phyloP scores from a whole-genome alignment of 2,797 vertebrate species.

The Hypotaenidia philippensis region DNA sequence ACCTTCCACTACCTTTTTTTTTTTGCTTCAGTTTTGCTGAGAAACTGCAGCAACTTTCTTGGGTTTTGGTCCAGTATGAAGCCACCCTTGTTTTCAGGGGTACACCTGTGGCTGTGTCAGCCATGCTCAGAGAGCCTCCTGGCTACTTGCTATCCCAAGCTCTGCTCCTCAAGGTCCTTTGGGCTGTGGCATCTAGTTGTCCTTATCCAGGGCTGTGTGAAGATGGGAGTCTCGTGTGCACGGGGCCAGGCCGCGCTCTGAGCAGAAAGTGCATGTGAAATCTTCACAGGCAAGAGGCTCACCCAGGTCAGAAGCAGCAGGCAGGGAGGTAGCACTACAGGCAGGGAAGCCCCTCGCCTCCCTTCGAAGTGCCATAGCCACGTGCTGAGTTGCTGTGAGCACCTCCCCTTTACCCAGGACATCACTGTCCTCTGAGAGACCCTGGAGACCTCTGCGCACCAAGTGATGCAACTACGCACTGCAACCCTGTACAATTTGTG shows the following conservation, averaged over 20 bases:
- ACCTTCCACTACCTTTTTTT: not conserved
- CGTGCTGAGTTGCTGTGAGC: not conserved
- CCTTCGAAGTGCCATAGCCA: accelerated
- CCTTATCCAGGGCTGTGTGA: not conserved
- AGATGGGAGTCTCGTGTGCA: not conserved
- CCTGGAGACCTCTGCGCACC: not conserved
- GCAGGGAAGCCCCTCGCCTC: not conserved
- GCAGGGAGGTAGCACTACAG: accelerated
- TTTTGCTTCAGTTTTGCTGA: not conserved
- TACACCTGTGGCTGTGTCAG: not conserved
- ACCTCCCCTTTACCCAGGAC: not conserved
- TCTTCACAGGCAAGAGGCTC: not conserved
- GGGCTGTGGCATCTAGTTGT: not conserved
- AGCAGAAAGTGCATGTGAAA: accelerated
- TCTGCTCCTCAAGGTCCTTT: not conserved
- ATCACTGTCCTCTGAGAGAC: not conserved
- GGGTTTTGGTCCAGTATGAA: not conserved
- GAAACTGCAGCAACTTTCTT: not conserved
- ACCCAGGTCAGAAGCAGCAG: not conserved
- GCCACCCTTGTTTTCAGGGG: not conserved
- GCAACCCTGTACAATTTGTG: not conserved
- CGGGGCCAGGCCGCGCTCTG: no score
- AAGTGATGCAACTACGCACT: accelerated
- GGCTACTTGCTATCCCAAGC: not conserved
- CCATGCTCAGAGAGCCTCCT: not conserved